Evolutionary conservation across 1,140 invertebrate species (phyloP), one percentile per base, ranked within the genome.

Genomic region (Drosophila paulistorum): DNA sequence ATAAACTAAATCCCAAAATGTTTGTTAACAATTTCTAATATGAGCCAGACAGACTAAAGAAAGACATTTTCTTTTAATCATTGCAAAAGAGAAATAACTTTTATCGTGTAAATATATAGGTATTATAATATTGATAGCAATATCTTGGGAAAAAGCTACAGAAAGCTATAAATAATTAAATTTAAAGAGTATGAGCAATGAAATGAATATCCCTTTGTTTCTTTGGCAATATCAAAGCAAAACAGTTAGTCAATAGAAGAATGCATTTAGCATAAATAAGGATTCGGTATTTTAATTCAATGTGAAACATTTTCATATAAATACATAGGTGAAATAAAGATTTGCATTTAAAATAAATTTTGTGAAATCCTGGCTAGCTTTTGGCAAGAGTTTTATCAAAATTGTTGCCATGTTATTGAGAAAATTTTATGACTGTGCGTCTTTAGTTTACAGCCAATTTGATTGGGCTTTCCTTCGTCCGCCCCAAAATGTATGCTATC

Each of bases 381-480:
- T 23, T 17, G 5, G 17, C 45, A 51, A 51, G 2, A 9, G 11
- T 51, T 51, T 9, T 11, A 51, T 51, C 7, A 51, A 51, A 51
- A 17, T 51, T 51, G 45, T 51, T 10, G 45, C 45, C 45, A 23
- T 23, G 45, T 11, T 51, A 51, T 51, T 51, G 17, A 11, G 45
- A 51, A 7, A 51, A 51, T 51, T 51, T 51, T 51, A 51, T 51
- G 45, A 23, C 20, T 51, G 10, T 39, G 37, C 37, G 20, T 23
- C 45, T 23, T 51, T 51, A 20, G 17, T 51, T 51, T 51, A 51
- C 17, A 51, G 45, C 45, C 45, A 51, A 51, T 51, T 51, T 51
- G 17, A 51, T 51, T 51, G 45, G 20, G 13, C 30, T 7, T 30
- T 5, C 6, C 6, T 30, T 1, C 30, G 30, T 1, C 6, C 30